phyloP scores from a whole-genome alignment of 2,888 invertebrate species.

The Epinotia bilunana region DNA sequence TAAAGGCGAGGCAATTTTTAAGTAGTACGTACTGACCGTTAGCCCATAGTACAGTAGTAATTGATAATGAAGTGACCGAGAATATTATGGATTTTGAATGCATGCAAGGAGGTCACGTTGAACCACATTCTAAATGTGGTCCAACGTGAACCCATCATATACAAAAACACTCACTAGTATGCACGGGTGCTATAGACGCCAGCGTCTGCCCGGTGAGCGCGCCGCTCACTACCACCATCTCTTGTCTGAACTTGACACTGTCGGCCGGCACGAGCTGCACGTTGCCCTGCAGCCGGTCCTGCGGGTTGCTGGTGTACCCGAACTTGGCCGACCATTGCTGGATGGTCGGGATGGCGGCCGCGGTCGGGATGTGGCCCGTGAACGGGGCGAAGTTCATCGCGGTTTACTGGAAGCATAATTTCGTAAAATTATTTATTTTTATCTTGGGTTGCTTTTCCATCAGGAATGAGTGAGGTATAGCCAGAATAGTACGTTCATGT shows the following conservation, averaged over 20 bases:
- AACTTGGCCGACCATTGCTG: constrained; percentile 93
- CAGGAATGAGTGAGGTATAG: too few relatives aligned
- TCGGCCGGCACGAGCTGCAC: constrained; percentile 72
- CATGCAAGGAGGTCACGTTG: too few relatives aligned
- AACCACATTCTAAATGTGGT: too few relatives aligned
- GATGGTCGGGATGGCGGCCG: constrained; percentile 90
- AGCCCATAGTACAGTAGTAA: too few relatives aligned
- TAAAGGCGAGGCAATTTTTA: too few relatives aligned
- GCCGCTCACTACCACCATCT: constrained; percentile 78
- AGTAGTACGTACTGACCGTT: too few relatives aligned
- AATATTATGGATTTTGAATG: too few relatives aligned
- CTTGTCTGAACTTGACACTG: constrained; percentile 86
- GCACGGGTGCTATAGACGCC: constrained; percentile 74
- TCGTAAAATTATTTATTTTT: not conserved
- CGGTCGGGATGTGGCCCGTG: constrained; percentile 90
- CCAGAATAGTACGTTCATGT: too few relatives aligned
- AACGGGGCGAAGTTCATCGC: constrained; percentile 94
- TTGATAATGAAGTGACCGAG: too few relatives aligned
- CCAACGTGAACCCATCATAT: not conserved
- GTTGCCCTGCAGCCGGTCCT: constrained; percentile 63
- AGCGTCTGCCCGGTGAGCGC: constrained; percentile 81
- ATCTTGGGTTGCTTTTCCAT: too few relatives aligned
- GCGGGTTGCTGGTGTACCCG: constrained; percentile 72
- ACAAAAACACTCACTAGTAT: constrained; percentile 65
- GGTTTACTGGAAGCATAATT: constrained; percentile 33